Percentiles rank a stretch among this genome's conserved stretches.
Evolutionary conservation across 1,140 invertebrate genomes (phyloP).

Genomic region (Lepidurus apus): DNA sequence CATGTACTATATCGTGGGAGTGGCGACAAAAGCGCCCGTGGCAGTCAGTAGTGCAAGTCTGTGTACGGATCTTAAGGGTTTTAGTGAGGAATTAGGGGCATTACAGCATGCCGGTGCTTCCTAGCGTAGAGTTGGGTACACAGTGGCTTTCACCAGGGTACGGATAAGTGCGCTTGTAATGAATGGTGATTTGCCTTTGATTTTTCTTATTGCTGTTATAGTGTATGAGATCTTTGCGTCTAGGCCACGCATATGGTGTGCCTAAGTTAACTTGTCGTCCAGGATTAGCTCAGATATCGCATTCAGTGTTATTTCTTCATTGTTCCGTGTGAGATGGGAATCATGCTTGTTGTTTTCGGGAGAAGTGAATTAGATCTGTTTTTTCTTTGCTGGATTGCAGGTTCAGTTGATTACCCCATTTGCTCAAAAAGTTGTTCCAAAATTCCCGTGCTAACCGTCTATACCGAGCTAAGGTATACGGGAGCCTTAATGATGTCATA

Average conservation of each 20-base stretch:
- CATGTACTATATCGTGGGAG: too few relatives aligned
- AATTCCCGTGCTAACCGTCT: too few relatives aligned
- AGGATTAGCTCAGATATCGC: not conserved
- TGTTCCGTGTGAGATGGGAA: not conserved
- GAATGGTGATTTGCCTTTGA: not conserved
- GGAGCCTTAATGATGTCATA: too few relatives aligned
- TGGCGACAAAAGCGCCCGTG: too few relatives aligned
- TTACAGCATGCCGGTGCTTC: not conserved
- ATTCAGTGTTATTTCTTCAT: not conserved
- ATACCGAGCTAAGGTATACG: too few relatives aligned
- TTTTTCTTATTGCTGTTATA: not conserved
- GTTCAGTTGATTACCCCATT: not conserved
- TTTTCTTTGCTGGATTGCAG: not conserved
- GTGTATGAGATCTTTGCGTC: not conserved
- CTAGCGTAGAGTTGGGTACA: not conserved
- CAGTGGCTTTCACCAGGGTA: not conserved
- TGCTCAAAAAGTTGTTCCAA: too few relatives aligned
- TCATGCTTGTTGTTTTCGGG: not conserved
- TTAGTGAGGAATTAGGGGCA: too few relatives aligned
- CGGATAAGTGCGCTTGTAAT: not conserved
- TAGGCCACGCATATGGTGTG: not conserved
- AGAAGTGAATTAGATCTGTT: not conserved
- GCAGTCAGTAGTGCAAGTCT: too few relatives aligned
- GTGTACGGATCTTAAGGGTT: too few relatives aligned
- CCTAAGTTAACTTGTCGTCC: not conserved